phyloP scores from a whole-genome alignment of 1,140 invertebrate genomes.

The Penaeus vannamei region DNA sequence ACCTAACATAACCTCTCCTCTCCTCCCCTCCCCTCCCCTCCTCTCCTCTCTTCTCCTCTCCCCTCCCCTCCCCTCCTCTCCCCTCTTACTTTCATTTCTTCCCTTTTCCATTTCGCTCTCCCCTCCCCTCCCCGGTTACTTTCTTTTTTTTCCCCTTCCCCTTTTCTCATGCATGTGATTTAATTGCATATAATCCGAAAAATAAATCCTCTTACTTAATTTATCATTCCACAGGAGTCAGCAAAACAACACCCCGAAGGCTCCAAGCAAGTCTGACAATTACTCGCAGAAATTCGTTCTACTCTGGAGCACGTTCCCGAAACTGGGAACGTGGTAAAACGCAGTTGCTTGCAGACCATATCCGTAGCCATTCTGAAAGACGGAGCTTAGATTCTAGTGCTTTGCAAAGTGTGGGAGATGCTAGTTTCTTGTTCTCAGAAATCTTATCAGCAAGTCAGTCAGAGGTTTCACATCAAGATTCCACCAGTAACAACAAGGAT shows the following conservation, averaged over 20 bases:
- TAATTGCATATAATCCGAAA: background rate
- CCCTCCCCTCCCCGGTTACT: background rate
- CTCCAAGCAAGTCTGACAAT: constrained; percentile 52
- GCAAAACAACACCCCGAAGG: constrained; percentile 50
- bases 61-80: background rate
- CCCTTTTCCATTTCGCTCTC: background rate
- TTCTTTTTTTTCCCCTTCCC: background rate
- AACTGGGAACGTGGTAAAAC: constrained; percentile 60
- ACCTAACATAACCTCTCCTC: background rate
- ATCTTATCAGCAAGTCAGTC: constrained; percentile 20
- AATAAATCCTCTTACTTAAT: background rate
- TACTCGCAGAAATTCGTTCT: constrained; percentile 54
- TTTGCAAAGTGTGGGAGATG: background rate
- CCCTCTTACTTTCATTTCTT: background rate
- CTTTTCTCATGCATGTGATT: too few species aligned
- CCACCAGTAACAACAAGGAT: background rate
- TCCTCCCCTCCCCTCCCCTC: background rate
- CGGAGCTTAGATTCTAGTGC: constrained; percentile 9
- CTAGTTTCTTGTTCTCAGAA: constrained; percentile 54
- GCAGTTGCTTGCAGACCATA: constrained; percentile 52
- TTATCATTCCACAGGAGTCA: constrained; percentile 16
- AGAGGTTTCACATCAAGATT: background rate
- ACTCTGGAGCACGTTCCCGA: constrained; percentile 57
- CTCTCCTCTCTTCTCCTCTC: background rate
- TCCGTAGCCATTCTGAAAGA: constrained; percentile 34